Percentiles rank a stretch among this genome's conserved stretches.
Conservation (phyloP, 2,113 vertebrate species). For the Podiceps cristatus region DNA sequence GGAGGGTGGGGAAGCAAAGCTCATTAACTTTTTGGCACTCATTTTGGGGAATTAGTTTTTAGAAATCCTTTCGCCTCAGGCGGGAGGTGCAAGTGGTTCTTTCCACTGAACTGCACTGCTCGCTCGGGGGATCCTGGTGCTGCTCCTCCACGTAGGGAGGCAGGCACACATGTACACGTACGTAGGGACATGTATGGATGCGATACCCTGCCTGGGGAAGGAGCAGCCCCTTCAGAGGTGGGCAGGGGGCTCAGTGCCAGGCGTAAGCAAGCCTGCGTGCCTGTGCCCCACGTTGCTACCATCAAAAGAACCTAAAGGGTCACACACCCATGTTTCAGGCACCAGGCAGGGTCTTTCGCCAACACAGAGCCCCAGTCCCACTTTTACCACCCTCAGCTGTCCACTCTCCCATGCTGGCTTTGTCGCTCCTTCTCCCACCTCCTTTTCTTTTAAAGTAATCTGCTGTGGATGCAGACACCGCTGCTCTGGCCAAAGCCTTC, state of each 20-base stretch:
- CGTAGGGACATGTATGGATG: accelerated
- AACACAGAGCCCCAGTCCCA: not conserved
- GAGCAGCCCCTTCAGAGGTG: not conserved
- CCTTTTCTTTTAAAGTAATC: not conserved
- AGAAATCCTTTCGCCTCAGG: not conserved
- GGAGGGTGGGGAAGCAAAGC: not conserved
- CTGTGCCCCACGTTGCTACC: not conserved
- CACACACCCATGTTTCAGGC: accelerated
- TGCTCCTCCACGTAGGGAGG: not conserved
- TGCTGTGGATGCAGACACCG: not conserved
- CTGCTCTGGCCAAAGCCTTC: not conserved
- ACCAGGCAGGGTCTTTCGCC: not conserved
- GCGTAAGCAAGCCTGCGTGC: accelerated
- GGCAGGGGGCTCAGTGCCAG: not conserved
- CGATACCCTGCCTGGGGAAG: accelerated
- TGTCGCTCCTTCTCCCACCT: not conserved
- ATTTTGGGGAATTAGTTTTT: not conserved
- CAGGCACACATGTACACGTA: not conserved
- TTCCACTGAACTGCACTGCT: not conserved
- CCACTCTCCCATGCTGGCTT: not conserved
- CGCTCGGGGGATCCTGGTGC: accelerated
- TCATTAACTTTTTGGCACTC: constrained; percentile 44
- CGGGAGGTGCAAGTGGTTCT: not conserved
- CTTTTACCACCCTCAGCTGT: not conserved
- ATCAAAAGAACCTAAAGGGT: not conserved